Evolutionary conservation across 2,888 invertebrate genomes (phyloP).

Genomic region (Lypha dubia): DNA sequence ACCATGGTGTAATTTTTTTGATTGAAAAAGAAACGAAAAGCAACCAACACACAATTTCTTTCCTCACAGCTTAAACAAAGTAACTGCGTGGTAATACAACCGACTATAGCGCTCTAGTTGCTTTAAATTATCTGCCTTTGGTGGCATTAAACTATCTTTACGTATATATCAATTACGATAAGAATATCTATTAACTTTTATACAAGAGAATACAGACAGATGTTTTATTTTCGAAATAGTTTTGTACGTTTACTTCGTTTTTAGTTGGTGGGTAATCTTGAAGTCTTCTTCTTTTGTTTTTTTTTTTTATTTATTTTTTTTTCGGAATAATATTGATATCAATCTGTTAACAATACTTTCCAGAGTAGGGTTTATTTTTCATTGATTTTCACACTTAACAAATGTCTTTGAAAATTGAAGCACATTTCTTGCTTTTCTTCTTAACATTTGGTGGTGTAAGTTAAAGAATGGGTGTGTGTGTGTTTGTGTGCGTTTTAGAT

Average conservation of each 20-base stretch:
- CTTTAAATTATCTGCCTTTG: background rate
- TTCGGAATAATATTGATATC: constrained; percentile 75
- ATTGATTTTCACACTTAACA: constrained; percentile 72
- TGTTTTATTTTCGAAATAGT: constrained; percentile 46
- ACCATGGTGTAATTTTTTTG: no score
- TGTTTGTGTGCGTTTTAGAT: constrained; percentile 35
- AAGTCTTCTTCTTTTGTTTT: constrained; percentile 10
- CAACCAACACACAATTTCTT: no score
- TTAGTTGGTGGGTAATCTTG: constrained; percentile 51
- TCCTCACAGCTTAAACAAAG: no score
- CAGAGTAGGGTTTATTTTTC: constrained; percentile 70
- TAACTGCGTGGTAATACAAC: background rate
- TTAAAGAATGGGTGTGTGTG: background rate
- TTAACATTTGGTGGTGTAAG: constrained; percentile 3
- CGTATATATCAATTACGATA: background rate
- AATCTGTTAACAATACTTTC: constrained; percentile 80
- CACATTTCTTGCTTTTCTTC: constrained; percentile 50
- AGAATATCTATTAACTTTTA: background rate
- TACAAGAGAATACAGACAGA: constrained; percentile 49
- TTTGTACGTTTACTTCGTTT: constrained; percentile 41
- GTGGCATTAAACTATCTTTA: background rate
- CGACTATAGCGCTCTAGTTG: background rate
- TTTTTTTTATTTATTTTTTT: constrained; percentile 11
- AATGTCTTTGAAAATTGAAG: constrained; percentile 68
- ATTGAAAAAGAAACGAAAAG: no score